Percentiles rank a stretch among this genome's conserved stretches.
Conservation (phyloP, 53 echinoderm and acorn worm species). For the Glandiceps talaboti region DNA sequence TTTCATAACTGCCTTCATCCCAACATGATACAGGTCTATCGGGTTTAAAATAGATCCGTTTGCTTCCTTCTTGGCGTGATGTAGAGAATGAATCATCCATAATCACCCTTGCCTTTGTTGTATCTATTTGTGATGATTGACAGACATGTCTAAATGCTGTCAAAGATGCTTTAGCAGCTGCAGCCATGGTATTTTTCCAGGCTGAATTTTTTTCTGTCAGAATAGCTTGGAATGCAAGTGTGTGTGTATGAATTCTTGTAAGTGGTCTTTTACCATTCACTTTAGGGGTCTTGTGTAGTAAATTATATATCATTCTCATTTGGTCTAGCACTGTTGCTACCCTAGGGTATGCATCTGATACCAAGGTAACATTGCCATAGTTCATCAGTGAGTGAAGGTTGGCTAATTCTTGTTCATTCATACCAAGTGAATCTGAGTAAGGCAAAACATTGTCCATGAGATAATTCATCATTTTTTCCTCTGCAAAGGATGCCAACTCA, state of each 20-base stretch:
- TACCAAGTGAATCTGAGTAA: constrained; percentile 76
- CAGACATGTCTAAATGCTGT: constrained; percentile 85
- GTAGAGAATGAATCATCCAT: constrained; percentile 94
- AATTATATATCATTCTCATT: constrained; percentile 64
- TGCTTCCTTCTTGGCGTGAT: constrained; percentile 59
- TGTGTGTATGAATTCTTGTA: constrained; percentile 79
- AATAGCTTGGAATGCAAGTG: constrained; percentile 94
- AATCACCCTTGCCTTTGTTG: constrained; percentile 55
- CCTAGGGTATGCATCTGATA: constrained; percentile 70
- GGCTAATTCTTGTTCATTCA: constrained; percentile 92
- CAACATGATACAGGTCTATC: constrained; percentile 88
- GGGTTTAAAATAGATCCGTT: constrained; percentile 39
- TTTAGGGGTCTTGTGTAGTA: constrained; percentile 21
- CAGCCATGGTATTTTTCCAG: constrained; percentile 94
- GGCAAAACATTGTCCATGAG: constrained; percentile 58
- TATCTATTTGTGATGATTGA: constrained; percentile 39
- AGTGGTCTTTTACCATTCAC: constrained; percentile 15
- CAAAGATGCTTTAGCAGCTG: constrained; percentile 86
- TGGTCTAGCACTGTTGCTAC: constrained; percentile 87
- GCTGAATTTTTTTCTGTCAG: constrained; percentile 51
- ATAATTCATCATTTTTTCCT: constrained; percentile 49
- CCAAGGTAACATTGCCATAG: constrained; percentile 75
- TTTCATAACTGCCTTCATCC: constrained; percentile 69
- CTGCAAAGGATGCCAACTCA: constrained; percentile 94
- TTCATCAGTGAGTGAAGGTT: constrained; percentile 73